A percentile compares a stretch with the other conserved stretches of the same genome.
phyloP scores from a whole-genome alignment of 2,797 vertebrate genomes.

The Cirrhinus molitorella region DNA sequence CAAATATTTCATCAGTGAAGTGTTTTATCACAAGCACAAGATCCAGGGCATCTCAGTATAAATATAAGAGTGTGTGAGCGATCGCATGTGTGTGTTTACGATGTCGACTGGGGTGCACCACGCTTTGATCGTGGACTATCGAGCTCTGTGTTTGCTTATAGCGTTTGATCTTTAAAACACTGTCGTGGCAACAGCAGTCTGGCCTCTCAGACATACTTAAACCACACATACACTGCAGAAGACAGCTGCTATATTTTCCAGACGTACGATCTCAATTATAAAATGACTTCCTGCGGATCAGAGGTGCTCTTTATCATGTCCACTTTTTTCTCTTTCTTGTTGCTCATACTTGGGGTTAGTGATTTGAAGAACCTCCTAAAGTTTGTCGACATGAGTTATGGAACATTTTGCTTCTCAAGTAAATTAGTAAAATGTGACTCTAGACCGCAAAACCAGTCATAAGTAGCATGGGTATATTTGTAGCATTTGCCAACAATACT shows the following conservation, averaged over 20 bases:
- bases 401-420: not conserved
- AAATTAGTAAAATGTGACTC: not conserved
- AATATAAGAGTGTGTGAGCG: not conserved
- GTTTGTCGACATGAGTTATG: not conserved
- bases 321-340: not conserved
- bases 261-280: slow-evolving; percentile 8
- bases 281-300: slow-evolving; percentile 17
- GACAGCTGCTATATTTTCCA: slow-evolving; percentile 12
- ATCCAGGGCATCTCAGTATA: slow-evolving; percentile 4
- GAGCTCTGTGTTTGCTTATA: slow-evolving; percentile 35
- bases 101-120: slow-evolving; percentile 4
- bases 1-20: slow-evolving; percentile 20
- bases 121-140: slow-evolving; percentile 46
- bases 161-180: slow-evolving; percentile 52
- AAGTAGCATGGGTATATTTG: no score
- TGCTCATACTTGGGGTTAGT: not conserved
- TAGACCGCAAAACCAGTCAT: no score
- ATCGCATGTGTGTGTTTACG: slow-evolving; percentile 30
- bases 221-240: slow-evolving; percentile 29
- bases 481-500: no score
- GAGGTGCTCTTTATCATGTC: not conserved
- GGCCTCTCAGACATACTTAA: slow-evolving; percentile 23
- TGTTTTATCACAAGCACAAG: slow-evolving; percentile 23
- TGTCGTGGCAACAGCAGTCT: slow-evolving; percentile 20
- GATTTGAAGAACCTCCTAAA: not conserved